Base-by-base conservation (phyloP, 2,888 invertebrate genomes). In the Pseudeuparius sepicola region DNA sequence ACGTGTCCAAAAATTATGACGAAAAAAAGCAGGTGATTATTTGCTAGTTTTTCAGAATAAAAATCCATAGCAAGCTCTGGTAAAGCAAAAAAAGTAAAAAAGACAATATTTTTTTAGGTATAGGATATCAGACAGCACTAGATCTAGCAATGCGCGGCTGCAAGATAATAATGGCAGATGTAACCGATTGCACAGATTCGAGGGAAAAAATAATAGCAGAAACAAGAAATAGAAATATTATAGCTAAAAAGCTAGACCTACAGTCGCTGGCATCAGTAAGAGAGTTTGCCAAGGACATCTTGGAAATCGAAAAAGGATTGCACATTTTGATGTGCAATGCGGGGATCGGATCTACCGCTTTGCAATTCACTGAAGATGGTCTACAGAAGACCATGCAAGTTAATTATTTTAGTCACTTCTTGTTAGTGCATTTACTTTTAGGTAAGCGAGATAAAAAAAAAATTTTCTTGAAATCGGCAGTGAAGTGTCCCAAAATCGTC, bases 311-410 rank as follows among this genome's bases (percentile, higher is more conserved):
- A 23, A 17, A 34, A n/a, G 24, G 41, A 12, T 24, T 51, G 9
- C 71, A 78, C 46, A 68, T 76, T 4, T 57, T 78, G 12, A 63
- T 78, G 7, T 75, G 77, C 53, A 78, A 78, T 48, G 48, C 48
- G 12, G 48, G 47, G 7, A 39, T 44, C n/a, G 40, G 36, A 24
- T 31, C 39, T 13, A 7, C 31, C 7, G 66, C 66, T 1, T 52
- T 63, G 14, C 56, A 57, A 16, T 54, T 54, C 27, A 75, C 56
- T 25, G 41, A 39, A 6, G 47, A 48, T 24, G 32, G 40, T 23
- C 33, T 44, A 14, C 31, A 43, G 13, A 18, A 32, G 7, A 37
- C 41, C 9, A 41, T 45, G 39, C 48, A 49, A 37, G 27, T 42
- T 10, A 49, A 49, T 30, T 44, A 45, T 34, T 40, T 47, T 11